Base-by-base conservation (phyloP, 2,888 invertebrate species). In the Drosophila limbata region DNA sequence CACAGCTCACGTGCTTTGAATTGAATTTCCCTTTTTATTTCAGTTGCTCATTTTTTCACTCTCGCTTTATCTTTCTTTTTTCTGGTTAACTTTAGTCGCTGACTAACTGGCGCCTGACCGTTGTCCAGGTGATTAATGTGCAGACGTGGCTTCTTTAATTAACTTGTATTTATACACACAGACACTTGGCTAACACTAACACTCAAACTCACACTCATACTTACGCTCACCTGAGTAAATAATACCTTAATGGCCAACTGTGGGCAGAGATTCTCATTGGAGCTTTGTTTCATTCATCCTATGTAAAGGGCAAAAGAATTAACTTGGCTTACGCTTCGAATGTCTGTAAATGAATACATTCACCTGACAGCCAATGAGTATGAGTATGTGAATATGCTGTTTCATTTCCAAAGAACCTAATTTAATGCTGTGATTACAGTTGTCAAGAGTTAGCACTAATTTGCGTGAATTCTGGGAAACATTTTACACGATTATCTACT, bases 81-180 rank as follows among this genome's bases (percentile, higher is more conserved):
- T 25, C 48, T 31, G 37, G 40, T 59, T 68, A 40, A 63, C 53
- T 73, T 73, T 68, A 62, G 70, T 56, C 81, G 62, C 66, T 60
- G 79, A 50, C 65, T 67, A 74, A 64, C 68, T 73, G 75, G 68
- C 70, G 71, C 69, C 71, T 53, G 69, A 57, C 60, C 77, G 71
- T 69, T 81, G 73, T 69, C 77, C 87, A 82, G 85, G 88, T 89
- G 88, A 87, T 89, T 89, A 85, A 89, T 87, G 88, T 74, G 71
- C 70, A 64, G 62, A 73, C 69, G 78, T 69, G 80, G 88, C 75
- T 75, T 89, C 85, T 80, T 84, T 87, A 85, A 89, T 87, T 89
- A 85, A 80, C 89, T 84, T 87, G 85, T 78, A 82, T 77, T 79
- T 62, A 53, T 63, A 65, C 65, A 64, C 68, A 57, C 78, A 77